A percentile compares a stretch with the other conserved stretches of the same genome.
These are phyloP conservation scores for Plodia interpunctella DNA, from an alignment of 1,140 invertebrate species.

Conservation along the genomic window DNA sequence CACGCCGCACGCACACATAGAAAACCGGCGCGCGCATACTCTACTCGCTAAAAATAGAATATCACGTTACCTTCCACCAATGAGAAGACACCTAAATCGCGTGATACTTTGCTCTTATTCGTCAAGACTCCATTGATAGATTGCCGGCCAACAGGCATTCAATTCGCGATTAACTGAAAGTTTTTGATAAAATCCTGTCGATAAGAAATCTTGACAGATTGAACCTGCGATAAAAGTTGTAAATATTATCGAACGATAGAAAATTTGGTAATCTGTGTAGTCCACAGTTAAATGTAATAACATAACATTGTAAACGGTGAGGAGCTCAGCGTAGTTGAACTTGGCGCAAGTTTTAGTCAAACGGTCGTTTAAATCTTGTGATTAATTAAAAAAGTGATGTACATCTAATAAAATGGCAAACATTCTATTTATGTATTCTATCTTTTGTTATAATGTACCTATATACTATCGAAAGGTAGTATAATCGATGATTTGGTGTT, in stretches of 20 bases:
- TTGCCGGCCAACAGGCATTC: constrained; percentile 59
- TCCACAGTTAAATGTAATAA: not conserved
- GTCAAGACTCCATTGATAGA: constrained; percentile 60
- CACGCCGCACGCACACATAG: constrained; percentile 32
- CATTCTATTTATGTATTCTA: too few relatives aligned
- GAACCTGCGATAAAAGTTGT: constrained; percentile 28
- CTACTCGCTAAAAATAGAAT: constrained; percentile 54
- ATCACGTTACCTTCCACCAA: constrained; percentile 60
- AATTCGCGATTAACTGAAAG: constrained; percentile 73
- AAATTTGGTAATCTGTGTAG: not conserved
- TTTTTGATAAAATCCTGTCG: constrained; percentile 71
- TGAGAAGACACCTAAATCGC: constrained; percentile 37
- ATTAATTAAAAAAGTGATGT: not conserved
- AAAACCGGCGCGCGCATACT: constrained; percentile 55
- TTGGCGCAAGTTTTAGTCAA: constrained; percentile 31
- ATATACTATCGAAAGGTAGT: too few relatives aligned
- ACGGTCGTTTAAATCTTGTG: constrained; percentile 9
- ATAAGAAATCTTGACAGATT: constrained; percentile 57
- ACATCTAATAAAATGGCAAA: too few relatives aligned
- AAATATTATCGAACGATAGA: constrained; percentile 11
- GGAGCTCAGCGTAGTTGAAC: constrained; percentile 21
- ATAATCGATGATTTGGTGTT: too few relatives aligned
- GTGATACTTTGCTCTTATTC: constrained; percentile 44
- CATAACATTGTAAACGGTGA: not conserved
- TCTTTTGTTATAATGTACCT: too few relatives aligned